phyloP scores from a whole-genome alignment of 2,888 invertebrate genomes.

The Erebia ligea region DNA sequence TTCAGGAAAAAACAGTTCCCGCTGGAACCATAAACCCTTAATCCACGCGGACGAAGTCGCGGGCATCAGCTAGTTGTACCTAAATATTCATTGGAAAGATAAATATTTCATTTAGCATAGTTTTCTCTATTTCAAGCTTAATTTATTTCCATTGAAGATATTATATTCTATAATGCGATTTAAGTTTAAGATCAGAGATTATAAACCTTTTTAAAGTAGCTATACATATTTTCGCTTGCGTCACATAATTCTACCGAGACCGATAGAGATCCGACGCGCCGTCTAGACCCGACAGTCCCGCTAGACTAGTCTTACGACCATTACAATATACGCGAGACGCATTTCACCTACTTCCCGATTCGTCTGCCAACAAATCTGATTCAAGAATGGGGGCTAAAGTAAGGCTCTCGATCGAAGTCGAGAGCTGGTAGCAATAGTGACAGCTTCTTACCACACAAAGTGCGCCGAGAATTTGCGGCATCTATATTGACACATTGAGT shows the following conservation, averaged over 20 bases:
- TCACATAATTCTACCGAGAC: slow-evolving; percentile 77
- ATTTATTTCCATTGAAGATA: too few species aligned
- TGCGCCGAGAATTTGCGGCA: slow-evolving; percentile 50
- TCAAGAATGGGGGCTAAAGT: slow-evolving; percentile 53
- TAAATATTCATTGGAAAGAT: too few species aligned
- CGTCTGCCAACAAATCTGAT: slow-evolving; percentile 63
- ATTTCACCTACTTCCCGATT: slow-evolving; percentile 50
- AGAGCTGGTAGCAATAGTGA: slow-evolving; percentile 50
- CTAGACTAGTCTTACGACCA: slow-evolving; percentile 70
- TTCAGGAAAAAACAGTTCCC: too few species aligned
- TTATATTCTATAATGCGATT: background rate
- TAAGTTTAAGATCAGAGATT: background rate
- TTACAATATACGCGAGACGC: slow-evolving; percentile 49
- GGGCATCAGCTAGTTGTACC: too few species aligned
- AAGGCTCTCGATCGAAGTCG: slow-evolving; percentile 60
- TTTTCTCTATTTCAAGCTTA: too few species aligned
- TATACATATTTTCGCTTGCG: slow-evolving; percentile 43
- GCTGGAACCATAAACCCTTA: too few species aligned
- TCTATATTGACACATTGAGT: slow-evolving; percentile 43
- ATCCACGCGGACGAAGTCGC: too few species aligned
- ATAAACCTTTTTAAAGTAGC: slow-evolving; percentile 19
- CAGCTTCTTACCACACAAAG: slow-evolving; percentile 50
- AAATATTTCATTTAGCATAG: too few species aligned
- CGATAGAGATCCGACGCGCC: slow-evolving; percentile 73
- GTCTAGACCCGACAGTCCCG: slow-evolving; percentile 76